phyloP scores from a whole-genome alignment of 2,113 vertebrate genomes.

The Siniperca chuatsi region DNA sequence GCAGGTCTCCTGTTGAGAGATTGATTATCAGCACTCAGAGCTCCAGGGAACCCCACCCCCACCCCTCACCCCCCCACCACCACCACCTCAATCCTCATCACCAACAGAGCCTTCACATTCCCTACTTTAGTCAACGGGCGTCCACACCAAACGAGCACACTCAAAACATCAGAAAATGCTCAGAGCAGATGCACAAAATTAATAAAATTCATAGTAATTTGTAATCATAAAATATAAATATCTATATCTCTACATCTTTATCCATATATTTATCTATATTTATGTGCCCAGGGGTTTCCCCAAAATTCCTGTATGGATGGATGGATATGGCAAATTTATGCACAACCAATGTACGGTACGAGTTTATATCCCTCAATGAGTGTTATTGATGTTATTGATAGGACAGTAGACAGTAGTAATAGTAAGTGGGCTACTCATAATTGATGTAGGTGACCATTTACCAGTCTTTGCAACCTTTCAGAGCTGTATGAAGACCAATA shows the following conservation, averaged over 20 bases:
- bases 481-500: too few relatives aligned
- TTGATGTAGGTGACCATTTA: too few relatives aligned
- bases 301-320: too few relatives aligned
- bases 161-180: background rate
- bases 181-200: background rate
- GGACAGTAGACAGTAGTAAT: too few relatives aligned
- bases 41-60: constrained; percentile 27
- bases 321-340: too few relatives aligned
- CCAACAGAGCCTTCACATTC: constrained; percentile 24
- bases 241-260: background rate
- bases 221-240: background rate
- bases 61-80: background rate
- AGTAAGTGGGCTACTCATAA: too few relatives aligned
- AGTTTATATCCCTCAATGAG: too few relatives aligned
- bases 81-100: background rate
- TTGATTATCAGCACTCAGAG: constrained; percentile 36
- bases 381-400: too few relatives aligned
- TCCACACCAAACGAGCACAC: constrained; percentile 1
- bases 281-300: too few relatives aligned
- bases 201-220: background rate
- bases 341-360: too few relatives aligned
- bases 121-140: background rate
- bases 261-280: too few relatives aligned
- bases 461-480: too few relatives aligned
- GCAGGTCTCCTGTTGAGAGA: constrained; percentile 39